Evolutionary conservation across 2,113 vertebrate genomes (phyloP).

Genomic region (Thymallus thymallus): DNA sequence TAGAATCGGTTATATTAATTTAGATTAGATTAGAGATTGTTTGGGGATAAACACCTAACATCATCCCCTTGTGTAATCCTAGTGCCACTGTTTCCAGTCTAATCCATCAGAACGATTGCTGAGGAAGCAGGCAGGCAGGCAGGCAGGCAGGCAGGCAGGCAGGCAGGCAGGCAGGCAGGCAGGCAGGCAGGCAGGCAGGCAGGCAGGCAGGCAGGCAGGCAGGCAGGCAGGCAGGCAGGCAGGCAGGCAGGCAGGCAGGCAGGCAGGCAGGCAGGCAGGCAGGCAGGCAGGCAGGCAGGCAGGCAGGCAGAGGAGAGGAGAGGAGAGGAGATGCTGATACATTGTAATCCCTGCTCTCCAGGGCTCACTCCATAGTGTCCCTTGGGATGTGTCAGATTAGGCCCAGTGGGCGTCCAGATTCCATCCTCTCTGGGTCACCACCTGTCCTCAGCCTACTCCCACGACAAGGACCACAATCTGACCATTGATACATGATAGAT

Average conservation of each 20-base stretch:
- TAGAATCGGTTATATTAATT: slow-evolving; percentile 48
- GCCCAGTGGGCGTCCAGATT: neutral
- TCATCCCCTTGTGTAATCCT: slow-evolving; percentile 53
- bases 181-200: neutral
- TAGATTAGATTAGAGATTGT: slow-evolving; percentile 58
- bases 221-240: neutral
- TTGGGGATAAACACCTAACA: slow-evolving; percentile 61
- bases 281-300: neutral
- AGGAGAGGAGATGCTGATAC: slow-evolving; percentile 3
- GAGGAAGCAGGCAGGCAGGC: no score
- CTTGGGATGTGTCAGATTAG: slow-evolving; percentile 23
- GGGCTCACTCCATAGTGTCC: neutral
- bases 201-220: no score
- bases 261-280: no score
- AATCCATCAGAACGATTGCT: slow-evolving; percentile 30
- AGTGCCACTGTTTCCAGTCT: slow-evolving; percentile 26
- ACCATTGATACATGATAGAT: no score
- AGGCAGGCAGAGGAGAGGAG: neutral
- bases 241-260: neutral
- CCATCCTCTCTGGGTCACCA: slow-evolving; percentile 16
- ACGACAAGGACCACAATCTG: no score
- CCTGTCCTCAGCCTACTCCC: slow-evolving; percentile 7
- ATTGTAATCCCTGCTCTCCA: neutral
- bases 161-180: neutral
- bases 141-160: neutral